These are phyloP conservation scores for Prorops nasuta DNA, from an alignment of 1,140 invertebrate species.

Conservation along the genomic window DNA sequence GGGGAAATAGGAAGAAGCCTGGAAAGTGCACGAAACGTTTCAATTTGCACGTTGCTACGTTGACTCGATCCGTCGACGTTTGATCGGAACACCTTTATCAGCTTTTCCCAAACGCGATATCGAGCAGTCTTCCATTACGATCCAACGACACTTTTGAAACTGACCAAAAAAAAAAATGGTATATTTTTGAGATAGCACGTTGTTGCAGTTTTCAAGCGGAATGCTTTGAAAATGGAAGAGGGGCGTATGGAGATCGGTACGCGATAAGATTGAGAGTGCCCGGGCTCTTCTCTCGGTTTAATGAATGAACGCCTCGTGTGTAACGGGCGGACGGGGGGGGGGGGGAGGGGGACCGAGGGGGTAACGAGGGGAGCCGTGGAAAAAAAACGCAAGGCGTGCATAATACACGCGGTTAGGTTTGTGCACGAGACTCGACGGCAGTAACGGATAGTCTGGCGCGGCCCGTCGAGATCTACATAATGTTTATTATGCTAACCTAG, in stretches of 20 bases:
- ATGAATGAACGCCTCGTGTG: not conserved
- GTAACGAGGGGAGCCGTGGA: conserved; percentile 15
- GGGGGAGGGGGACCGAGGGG: conserved; percentile 9
- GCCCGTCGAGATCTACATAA: conserved; percentile 50
- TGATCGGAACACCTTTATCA: too few relatives aligned
- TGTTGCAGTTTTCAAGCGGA: too few relatives aligned
- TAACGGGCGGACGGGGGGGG: not conserved
- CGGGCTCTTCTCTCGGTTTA: conserved; percentile 18
- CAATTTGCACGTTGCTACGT: too few relatives aligned
- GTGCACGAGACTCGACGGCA: not conserved
- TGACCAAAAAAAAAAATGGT: too few relatives aligned
- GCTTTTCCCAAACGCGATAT: too few relatives aligned
- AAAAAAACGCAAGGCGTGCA: not conserved
- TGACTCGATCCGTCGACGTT: too few relatives aligned
- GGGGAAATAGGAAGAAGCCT: too few relatives aligned
- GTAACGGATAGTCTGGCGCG: conserved; percentile 25
- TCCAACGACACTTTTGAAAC: too few relatives aligned
- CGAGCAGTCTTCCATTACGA: too few relatives aligned
- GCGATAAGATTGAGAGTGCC: conserved; percentile 49
- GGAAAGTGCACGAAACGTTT: too few relatives aligned
- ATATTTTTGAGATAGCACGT: too few relatives aligned
- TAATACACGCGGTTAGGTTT: not conserved
- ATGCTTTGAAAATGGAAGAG: conserved; percentile 11
- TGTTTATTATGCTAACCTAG: conserved; percentile 58
- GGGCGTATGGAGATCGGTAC: conserved; percentile 31